Evolutionary conservation across 2,888 invertebrate species (phyloP), one percentile per base, ranked within the genome.

Genomic region (Drosophila silvestris): DNA sequence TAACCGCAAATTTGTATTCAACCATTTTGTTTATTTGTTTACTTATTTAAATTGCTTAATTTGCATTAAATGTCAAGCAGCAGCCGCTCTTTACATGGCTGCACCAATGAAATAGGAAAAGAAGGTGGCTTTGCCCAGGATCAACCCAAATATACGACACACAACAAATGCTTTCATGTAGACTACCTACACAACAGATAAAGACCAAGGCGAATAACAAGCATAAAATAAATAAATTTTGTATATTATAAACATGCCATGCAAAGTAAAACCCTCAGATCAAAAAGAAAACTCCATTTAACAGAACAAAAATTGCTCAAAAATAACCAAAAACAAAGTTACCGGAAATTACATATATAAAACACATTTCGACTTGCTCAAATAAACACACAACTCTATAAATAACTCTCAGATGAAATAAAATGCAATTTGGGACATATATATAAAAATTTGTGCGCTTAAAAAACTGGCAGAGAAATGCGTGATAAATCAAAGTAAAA

Each of bases 11-110:
- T 80, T 82, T 84, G 71, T 78, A 71, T 75, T 58, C 70, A 65
- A 62, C 58, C 70, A 59, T 70, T 73, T 68, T 68, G 71, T 78
- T 80, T 86, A 79, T 88, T 77, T 86, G 72, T 83, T 87, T 87
- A 74, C 83, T 84, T 83, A 78, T 87, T 89, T 84, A 90, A 87
- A 90, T 90, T 86, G 82, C 90, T 84, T 90, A 89, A 90, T 87
- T 87, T 87, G 85, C 89, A 89, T 90, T 90, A 74, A 82, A 77
- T 70, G 87, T 80, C 77, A 77, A 73, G 70, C 75, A 57, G 22
- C 33, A 51, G 70, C 58, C 53, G 71, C 56, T 63, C 64, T 67
- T 69, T 58, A 61, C 72, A 66, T 70, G 44, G 58, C 70, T 70
- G 51, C 64, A 33, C 64, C 72, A 51, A 63, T 62, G 52, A 56